Percentiles rank a stretch among this genome's conserved stretches.
These are phyloP conservation scores for Isoperla grammatica DNA, from an alignment of 2,888 invertebrate genomes.

Conservation along the genomic window DNA sequence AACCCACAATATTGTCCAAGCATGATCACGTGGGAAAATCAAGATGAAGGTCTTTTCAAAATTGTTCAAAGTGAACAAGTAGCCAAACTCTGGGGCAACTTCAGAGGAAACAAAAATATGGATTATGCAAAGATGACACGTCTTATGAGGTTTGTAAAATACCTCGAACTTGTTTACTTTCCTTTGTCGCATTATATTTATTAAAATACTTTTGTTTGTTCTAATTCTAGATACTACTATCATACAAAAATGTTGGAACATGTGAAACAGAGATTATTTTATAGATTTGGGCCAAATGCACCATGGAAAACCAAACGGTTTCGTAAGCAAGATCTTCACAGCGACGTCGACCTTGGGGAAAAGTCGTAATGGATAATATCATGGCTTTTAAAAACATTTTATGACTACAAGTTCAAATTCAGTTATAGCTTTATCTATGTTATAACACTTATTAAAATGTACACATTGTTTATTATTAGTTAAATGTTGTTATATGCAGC, in stretches of 20 bases:
- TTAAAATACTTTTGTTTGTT: not conserved
- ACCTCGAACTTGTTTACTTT: too few relatives aligned
- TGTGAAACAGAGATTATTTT: constrained; percentile 3
- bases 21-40: not conserved
- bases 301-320: too few relatives aligned
- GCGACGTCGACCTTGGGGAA: too few relatives aligned
- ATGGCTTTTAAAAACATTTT: too few relatives aligned
- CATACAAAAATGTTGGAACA: not conserved
- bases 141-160: not conserved
- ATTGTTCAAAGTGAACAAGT: not conserved
- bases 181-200: too few relatives aligned
- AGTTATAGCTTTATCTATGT: too few relatives aligned
- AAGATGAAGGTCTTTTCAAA: not conserved
- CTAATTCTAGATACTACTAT: constrained; percentile 12
- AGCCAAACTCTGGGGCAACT: not conserved
- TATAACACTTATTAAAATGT: too few relatives aligned
- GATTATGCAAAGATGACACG: not conserved
- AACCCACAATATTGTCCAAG: not conserved
- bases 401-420: too few relatives aligned
- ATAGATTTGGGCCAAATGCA: constrained; percentile 7
- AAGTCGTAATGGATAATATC: too few relatives aligned
- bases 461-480: too few relatives aligned
- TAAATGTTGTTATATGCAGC: too few relatives aligned
- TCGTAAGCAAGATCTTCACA: too few relatives aligned
- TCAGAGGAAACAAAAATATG: not conserved